These are phyloP conservation scores for Trachemys scripta DNA, from an alignment of 2,113 vertebrate species.

Conservation along the genomic window DNA sequence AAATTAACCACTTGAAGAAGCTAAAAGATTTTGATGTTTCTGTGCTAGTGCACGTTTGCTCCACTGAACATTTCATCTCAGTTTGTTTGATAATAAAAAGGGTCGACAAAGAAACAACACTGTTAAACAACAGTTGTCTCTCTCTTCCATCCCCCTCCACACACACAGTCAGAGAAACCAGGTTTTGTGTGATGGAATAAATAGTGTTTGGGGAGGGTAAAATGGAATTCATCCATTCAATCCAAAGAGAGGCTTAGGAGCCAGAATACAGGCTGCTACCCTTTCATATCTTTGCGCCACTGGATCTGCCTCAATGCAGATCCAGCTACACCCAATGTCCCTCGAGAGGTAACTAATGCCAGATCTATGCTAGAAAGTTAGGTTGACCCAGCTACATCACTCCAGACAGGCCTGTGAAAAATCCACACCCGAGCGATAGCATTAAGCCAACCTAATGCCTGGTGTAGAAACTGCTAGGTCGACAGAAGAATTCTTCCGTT, in stretches of 20 bases:
- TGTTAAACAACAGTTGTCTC: background rate
- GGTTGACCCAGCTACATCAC: no score
- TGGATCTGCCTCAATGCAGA: fast-evolving
- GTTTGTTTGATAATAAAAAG: background rate
- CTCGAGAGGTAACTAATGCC: background rate
- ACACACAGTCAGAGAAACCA: background rate
- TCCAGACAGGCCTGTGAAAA: background rate
- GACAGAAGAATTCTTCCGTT: background rate
- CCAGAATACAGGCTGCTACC: background rate
- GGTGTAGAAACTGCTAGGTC: background rate
- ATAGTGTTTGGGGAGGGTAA: background rate
- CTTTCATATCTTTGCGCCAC: background rate
- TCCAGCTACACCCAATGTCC: background rate
- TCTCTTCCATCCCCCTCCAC: background rate
- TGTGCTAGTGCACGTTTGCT: background rate
- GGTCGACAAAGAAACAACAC: background rate
- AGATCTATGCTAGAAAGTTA: no score
- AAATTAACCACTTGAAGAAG: background rate
- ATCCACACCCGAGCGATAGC: background rate
- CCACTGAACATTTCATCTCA: background rate
- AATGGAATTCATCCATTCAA: background rate
- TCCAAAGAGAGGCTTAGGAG: fast-evolving
- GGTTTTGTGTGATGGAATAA: background rate
- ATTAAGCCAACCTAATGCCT: background rate
- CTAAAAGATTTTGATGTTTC: background rate